phyloP scores from a whole-genome alignment of 2,113 vertebrate species.

The Nannospalax galili region DNA sequence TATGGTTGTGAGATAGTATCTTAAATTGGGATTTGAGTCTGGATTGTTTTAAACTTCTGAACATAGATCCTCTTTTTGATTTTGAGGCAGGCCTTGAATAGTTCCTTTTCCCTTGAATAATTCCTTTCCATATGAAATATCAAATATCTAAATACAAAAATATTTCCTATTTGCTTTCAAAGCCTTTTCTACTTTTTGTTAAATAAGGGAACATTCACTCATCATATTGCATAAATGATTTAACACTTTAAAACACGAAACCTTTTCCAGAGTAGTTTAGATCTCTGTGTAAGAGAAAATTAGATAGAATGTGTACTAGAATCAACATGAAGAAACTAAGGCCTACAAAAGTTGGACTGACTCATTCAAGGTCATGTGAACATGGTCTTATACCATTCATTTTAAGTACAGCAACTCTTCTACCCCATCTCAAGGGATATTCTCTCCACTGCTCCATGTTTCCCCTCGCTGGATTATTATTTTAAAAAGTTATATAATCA shows the following conservation, averaged over 20 bases:
- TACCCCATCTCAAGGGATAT: neutral
- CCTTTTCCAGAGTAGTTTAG: neutral
- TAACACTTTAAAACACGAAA: slow-evolving; percentile 16
- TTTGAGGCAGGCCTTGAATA: neutral
- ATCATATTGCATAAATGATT: neutral
- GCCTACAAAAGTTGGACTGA: neutral
- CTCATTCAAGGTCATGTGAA: neutral
- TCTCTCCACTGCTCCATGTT: neutral
- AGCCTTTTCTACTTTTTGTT: neutral
- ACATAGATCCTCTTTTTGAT: neutral
- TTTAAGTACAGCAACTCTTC: neutral
- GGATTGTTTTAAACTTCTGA: neutral
- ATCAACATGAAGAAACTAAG: neutral
- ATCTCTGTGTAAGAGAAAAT: neutral
- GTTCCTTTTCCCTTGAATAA: slow-evolving; percentile 1
- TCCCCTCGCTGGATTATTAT: neutral
- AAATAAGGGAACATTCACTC: neutral
- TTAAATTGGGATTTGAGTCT: neutral
- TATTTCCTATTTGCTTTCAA: neutral
- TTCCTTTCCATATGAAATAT: neutral
- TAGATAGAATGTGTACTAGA: neutral
- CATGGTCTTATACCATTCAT: neutral
- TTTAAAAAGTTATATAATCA: neutral
- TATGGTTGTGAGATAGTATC: neutral
- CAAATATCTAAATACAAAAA: neutral